Percentiles rank a stretch among this genome's conserved stretches.
Conservation (phyloP, 2,888 invertebrate species). For the Patella ulyssiponensis region DNA sequence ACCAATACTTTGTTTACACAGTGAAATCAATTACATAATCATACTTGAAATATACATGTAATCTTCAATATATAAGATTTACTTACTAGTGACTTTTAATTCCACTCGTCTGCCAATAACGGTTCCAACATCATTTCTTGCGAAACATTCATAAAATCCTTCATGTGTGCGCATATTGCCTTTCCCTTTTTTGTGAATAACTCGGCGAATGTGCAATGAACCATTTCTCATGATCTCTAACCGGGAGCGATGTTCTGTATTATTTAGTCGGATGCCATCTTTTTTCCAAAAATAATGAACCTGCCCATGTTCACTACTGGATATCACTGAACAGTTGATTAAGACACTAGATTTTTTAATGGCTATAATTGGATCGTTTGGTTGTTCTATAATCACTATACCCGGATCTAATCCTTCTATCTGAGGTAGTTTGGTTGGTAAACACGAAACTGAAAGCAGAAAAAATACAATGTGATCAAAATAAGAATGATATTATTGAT, state of each 20-base stretch:
- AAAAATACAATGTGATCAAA: neutral
- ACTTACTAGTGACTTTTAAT: constrained; percentile 48
- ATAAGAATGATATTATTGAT: too few species aligned
- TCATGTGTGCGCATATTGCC: constrained; percentile 34
- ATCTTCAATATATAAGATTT: neutral
- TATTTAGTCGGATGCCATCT: constrained; percentile 1
- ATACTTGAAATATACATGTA: neutral
- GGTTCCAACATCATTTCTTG: constrained; percentile 41
- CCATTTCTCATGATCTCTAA: constrained; percentile 23
- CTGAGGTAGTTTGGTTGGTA: constrained; percentile 4
- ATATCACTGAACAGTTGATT: constrained; percentile 13
- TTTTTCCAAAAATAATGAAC: constrained; percentile 16
- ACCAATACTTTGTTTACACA: too few species aligned
- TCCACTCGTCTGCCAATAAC: constrained; percentile 47
- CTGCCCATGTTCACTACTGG: neutral
- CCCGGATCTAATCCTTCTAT: neutral
- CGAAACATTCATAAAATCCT: constrained; percentile 54
- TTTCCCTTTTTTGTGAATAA: constrained; percentile 20
- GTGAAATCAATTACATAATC: too few species aligned
- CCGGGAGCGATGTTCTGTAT: constrained; percentile 12
- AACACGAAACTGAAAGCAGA: neutral
- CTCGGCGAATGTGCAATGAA: constrained; percentile 25
- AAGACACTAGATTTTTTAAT: constrained; percentile 11
- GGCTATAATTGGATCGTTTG: neutral
- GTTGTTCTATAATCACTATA: neutral